phyloP scores from a whole-genome alignment of 2,113 vertebrate species.

The Mohoua ochrocephala region DNA sequence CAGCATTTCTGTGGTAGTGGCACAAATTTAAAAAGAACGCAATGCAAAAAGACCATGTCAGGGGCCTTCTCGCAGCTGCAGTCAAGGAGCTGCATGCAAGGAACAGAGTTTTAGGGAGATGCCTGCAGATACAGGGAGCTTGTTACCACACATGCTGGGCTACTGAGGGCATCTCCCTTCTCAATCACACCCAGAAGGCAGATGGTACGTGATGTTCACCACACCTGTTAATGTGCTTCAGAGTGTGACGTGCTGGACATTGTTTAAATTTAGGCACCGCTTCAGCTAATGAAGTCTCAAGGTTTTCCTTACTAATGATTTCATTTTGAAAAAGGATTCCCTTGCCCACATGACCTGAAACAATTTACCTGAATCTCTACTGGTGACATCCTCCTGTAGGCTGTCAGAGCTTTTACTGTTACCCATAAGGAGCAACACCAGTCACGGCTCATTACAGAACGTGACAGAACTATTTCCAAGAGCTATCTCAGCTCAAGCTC shows the following conservation, averaged over 20 bases:
- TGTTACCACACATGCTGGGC: not conserved
- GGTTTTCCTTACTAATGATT: not conserved
- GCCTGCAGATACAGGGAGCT: not conserved
- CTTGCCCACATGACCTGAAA: not conserved
- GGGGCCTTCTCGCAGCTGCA: not conserved
- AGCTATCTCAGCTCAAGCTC: not conserved
- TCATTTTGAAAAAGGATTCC: not conserved
- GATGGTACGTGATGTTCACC: not conserved
- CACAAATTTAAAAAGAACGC: not conserved
- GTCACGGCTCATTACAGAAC: not conserved
- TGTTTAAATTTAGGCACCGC: not conserved
- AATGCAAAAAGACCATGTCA: not conserved
- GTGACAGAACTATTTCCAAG: not conserved
- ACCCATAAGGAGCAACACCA: not conserved
- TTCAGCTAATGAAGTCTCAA: not conserved
- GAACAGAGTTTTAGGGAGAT: not conserved
- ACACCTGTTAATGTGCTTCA: not conserved
- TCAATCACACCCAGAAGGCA: not conserved
- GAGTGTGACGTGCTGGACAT: accelerated
- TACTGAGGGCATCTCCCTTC: not conserved
- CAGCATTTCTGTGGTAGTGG: not conserved
- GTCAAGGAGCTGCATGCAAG: not conserved
- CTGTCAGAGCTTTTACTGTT: not conserved
- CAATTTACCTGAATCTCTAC: not conserved
- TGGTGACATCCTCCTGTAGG: not conserved